Evolutionary conservation across 2,113 vertebrate genomes (phyloP).

Genomic region (Microcebus jonahi): DNA sequence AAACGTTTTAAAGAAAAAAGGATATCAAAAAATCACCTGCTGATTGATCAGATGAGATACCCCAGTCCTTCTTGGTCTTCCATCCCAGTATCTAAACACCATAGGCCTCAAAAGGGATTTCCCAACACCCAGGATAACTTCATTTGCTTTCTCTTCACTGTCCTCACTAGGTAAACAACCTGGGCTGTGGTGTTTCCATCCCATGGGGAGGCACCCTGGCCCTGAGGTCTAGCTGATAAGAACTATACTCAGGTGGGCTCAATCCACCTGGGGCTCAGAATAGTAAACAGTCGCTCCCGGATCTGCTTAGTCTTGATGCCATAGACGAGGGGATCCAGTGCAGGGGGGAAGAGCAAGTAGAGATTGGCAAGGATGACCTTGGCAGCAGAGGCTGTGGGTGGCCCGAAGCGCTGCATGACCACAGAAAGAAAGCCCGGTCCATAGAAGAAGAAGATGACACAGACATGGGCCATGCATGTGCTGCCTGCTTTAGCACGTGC

Average conservation of each 20-base stretch:
- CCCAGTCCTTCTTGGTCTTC: not conserved
- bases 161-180: not conserved
- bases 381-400: conserved; percentile 54
- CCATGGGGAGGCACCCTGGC: not conserved
- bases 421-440: conserved; percentile 72
- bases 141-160: not conserved
- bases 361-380: conserved; percentile 64
- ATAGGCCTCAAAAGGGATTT: not conserved
- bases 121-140: not conserved
- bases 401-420: conserved; percentile 61
- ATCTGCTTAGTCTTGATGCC: conserved; percentile 63
- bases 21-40: not conserved
- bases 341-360: conserved; percentile 42
- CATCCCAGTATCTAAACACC: not conserved
- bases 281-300: not conserved
- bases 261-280: not conserved
- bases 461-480: conserved; percentile 59
- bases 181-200: not conserved
- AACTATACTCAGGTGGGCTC: not conserved
- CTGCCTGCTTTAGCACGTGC: conserved; percentile 62
- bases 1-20: conserved; percentile 23
- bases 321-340: conserved; percentile 57
- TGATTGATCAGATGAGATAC: not conserved
- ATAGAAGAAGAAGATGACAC: conserved; percentile 71
- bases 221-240: not conserved